Evolutionary conservation across 2,113 vertebrate genomes (phyloP).

Genomic region (Motacilla tschutschensis): DNA sequence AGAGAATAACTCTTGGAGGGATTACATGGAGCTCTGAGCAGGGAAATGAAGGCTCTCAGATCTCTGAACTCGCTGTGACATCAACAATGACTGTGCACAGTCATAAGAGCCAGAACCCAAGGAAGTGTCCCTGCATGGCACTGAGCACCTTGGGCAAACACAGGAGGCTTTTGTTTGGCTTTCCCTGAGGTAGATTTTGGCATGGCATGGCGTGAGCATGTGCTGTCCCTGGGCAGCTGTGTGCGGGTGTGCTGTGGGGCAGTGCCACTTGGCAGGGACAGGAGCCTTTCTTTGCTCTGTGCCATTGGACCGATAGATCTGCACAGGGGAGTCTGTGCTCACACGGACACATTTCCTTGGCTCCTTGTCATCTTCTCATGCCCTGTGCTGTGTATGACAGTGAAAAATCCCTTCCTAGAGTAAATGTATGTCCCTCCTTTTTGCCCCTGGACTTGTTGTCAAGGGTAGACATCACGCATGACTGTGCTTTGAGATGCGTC

Average conservation of each 20-base stretch:
- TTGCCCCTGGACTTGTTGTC: background rate
- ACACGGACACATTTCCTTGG: rapidly evolving
- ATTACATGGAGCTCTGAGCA: background rate
- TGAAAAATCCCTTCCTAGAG: background rate
- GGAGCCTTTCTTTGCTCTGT: background rate
- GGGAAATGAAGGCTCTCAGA: background rate
- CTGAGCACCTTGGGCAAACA: background rate
- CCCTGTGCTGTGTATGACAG: rapidly evolving
- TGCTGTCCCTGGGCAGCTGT: background rate
- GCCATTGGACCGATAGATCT: rapidly evolving
- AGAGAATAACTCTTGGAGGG: background rate
- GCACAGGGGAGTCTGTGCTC: background rate
- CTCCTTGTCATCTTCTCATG: background rate
- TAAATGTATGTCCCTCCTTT: background rate
- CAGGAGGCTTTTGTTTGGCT: background rate
- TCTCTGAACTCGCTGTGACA: background rate
- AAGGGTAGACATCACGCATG: too few relatives aligned
- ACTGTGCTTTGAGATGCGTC: background rate
- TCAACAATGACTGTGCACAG: background rate
- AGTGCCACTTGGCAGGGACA: rapidly evolving
- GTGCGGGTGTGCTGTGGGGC: background rate
- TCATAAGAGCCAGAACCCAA: background rate
- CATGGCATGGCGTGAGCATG: rapidly evolving
- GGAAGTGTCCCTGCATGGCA: background rate
- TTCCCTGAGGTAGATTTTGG: background rate